These are phyloP conservation scores for Papilio elwesi DNA, from an alignment of 2,888 invertebrate genomes.

Conservation along the genomic window DNA sequence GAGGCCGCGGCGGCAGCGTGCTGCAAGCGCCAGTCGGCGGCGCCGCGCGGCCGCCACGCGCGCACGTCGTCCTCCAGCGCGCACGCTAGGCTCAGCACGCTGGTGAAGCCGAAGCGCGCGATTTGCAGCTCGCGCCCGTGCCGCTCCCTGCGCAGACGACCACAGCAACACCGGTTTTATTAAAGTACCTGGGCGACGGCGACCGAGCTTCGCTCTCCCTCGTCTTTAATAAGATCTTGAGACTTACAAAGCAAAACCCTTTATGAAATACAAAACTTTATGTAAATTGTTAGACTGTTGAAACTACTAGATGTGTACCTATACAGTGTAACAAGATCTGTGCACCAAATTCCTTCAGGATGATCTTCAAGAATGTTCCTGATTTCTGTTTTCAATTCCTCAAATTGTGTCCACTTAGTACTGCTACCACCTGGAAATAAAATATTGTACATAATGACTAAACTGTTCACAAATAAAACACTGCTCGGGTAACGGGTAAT, in stretches of 20 bases:
- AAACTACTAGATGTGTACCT: conserved; percentile 54
- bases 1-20: conserved; percentile 13
- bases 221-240: too few species aligned
- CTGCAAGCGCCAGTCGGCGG: conserved; percentile 54
- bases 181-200: too few species aligned
- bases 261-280: too few species aligned
- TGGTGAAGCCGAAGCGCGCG: conserved; percentile 63
- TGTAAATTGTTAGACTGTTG: too few species aligned
- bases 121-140: conserved; percentile 66
- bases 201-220: too few species aligned
- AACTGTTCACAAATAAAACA: too few species aligned
- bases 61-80: conserved; percentile 52
- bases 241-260: too few species aligned
- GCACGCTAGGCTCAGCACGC: conserved; percentile 62
- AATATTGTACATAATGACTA: conserved; percentile 1
- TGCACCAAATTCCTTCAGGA: conserved; percentile 76
- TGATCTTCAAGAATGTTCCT: conserved; percentile 61
- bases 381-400: conserved; percentile 60
- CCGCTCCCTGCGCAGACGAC: conserved; percentile 56
- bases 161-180: not conserved
- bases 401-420: conserved; percentile 49
- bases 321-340: conserved; percentile 71
- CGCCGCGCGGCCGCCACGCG: conserved; percentile 48
- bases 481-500: too few species aligned
- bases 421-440: conserved; percentile 51